These are phyloP conservation scores for Philaethria dido DNA, from an alignment of 2,888 invertebrate species.

Conservation along the genomic window DNA sequence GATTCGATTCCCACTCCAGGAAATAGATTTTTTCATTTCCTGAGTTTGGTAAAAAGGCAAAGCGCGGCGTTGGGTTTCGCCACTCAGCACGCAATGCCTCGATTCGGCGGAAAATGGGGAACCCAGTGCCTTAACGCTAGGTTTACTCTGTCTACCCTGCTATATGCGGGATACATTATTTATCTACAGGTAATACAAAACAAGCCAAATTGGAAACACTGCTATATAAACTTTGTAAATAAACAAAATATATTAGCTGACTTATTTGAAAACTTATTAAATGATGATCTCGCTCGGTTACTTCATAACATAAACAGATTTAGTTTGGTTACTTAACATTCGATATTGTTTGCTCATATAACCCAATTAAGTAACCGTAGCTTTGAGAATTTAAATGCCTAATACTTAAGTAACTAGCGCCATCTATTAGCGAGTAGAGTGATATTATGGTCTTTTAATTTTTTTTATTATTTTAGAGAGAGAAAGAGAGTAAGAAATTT, in stretches of 20 bases:
- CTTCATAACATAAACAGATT: constrained; percentile 44
- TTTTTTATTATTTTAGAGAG: too few relatives aligned
- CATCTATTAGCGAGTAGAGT: constrained; percentile 67
- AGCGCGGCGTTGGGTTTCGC: too few relatives aligned
- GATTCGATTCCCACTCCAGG: too few relatives aligned
- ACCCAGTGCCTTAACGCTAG: too few relatives aligned
- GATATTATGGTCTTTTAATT: too few relatives aligned
- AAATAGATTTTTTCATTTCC: too few relatives aligned
- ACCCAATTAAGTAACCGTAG: constrained; percentile 42
- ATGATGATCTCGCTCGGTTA: constrained; percentile 45
- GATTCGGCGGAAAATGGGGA: too few relatives aligned
- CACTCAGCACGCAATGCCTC: too few relatives aligned
- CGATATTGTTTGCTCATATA: constrained; percentile 46
- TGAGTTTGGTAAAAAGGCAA: too few relatives aligned
- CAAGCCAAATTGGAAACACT: background rate
- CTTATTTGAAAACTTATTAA: constrained; percentile 44
- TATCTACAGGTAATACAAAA: background rate
- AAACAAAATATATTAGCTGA: constrained; percentile 40
- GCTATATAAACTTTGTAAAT: constrained; percentile 7
- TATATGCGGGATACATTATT: too few relatives aligned
- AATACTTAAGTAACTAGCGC: constrained; percentile 50
- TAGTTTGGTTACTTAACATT: constrained; percentile 44
- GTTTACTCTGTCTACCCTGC: too few relatives aligned
- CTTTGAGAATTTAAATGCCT: constrained; percentile 34
- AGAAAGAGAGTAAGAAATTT: too few relatives aligned